Conservation (phyloP, 2,888 invertebrate genomes). For the Tortrix viridana region DNA sequence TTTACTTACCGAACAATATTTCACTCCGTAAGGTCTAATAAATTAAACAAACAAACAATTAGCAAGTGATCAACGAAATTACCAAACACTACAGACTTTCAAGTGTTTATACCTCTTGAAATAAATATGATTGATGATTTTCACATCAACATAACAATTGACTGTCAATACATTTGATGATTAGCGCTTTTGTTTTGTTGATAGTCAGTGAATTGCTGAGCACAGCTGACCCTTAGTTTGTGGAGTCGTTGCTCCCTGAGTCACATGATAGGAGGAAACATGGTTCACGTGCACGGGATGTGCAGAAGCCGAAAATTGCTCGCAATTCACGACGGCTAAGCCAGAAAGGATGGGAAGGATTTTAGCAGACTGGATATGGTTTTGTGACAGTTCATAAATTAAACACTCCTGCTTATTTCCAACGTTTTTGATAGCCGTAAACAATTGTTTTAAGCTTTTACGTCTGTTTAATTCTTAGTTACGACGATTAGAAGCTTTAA, state of each 20-base stretch:
- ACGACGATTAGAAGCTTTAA: no score
- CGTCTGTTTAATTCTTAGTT: no score
- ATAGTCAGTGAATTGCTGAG: conserved; percentile 49
- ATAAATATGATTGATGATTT: conserved; percentile 3
- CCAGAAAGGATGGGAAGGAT: background rate
- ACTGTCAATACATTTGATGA: conserved; percentile 14
- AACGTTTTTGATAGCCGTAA: no score
- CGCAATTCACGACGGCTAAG: background rate
- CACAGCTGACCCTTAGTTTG: conserved; percentile 72
- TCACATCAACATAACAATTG: conserved; percentile 15
- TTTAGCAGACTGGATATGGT: background rate
- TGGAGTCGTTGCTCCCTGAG: conserved; percentile 59
- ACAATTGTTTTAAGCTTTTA: no score
- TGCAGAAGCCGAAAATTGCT: background rate
- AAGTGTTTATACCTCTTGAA: conserved; percentile 7
- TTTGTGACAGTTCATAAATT: background rate
- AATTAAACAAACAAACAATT: conserved; percentile 9
- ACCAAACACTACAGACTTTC: conserved; percentile 1
- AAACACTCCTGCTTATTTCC: no score
- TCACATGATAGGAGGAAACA: background rate
- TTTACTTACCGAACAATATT: no score
- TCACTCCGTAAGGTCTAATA: background rate
- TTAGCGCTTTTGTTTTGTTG: conserved; percentile 14
- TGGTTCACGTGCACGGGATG: background rate
- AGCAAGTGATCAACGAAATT: conserved; percentile 14